Base-by-base conservation (phyloP, 2,888 invertebrate species). In the Leptinotarsa peninsularis region DNA sequence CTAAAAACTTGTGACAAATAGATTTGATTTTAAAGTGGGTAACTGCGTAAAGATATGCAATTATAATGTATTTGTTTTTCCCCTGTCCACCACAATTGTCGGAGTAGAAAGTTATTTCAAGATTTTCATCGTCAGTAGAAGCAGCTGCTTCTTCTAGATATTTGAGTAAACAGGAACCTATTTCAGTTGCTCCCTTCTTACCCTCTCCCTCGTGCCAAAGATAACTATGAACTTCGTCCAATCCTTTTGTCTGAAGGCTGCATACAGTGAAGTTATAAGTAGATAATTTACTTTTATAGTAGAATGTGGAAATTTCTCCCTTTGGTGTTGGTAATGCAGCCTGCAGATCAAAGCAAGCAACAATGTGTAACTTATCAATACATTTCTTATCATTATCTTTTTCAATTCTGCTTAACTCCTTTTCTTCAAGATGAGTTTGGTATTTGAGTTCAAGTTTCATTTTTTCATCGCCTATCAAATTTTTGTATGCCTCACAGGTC, bases 211-310 rank as follows among this genome's bases (percentile, higher is more conserved):
- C 81, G 75, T 83, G 78, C 82, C 80, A 80, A 70, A 78, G 72
- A 75, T 78, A 80, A 75, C 82, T 81, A 68, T 79, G 75, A 73
- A 73, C n/a, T n/a, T n/a, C 73, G 17, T 56, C 68, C 33, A 56
- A 23, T 81, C 81, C 56, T 81, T 78, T 81, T 82, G 75, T 75
- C 81, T 73, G 50, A 72, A 81, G 72, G 78, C 78, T 66, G 80
- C 81, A 81, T 58, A 83, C 68, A 17, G 82, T 84, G 72, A 84
- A 83, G 76, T 83, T 84, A 63, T 83, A 83, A 14, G 81, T 76
- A n/a, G 80, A 80, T 72, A 83, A 74, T 73, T 83, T 83, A 43
- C 78, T 76, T 54, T 80, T 79, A 68, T 83, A 83, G 73, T 81
- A 82, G 67, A 80, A 81, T 52, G 77, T 77, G 21, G 78, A 80